Evolutionary conservation across 2,888 invertebrate genomes (phyloP).

Genomic region (Campoletis raptor): DNA sequence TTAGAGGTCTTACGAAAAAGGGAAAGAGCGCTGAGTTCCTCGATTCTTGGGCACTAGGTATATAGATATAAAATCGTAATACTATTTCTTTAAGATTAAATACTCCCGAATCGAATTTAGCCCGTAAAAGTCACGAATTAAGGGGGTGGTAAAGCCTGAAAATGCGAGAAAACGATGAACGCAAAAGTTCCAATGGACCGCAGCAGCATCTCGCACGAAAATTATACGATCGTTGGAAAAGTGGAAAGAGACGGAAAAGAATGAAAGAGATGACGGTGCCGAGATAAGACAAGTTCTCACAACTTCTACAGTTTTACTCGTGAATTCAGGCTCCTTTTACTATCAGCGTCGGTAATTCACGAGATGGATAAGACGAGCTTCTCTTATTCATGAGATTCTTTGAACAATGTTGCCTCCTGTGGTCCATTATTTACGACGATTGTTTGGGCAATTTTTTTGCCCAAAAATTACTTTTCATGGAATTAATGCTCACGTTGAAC

Average conservation of each 20-base stretch:
- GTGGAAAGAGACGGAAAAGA: conserved; percentile 65
- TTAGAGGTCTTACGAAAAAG: conserved; percentile 82
- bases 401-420: conserved; percentile 41
- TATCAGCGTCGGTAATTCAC: conserved; percentile 60
- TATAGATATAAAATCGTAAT: conserved; percentile 55
- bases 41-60: conserved; percentile 12
- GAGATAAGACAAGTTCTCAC: conserved; percentile 63
- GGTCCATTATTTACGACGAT: conserved; percentile 16
- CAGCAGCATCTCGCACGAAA: conserved; percentile 61
- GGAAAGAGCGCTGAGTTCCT: conserved; percentile 72
- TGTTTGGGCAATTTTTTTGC: background rate
- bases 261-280: conserved; percentile 57
- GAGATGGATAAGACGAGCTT: conserved; percentile 56
- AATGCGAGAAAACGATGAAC: conserved; percentile 21
- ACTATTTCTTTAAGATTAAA: conserved; percentile 64
- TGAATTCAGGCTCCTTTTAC: conserved; percentile 49
- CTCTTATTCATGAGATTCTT: conserved; percentile 50
- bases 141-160: conserved; percentile 14
- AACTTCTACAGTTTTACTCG: conserved; percentile 64
- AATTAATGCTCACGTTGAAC: background rate
- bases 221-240: conserved; percentile 74
- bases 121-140: conserved; percentile 32
- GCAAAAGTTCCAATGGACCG: conserved; percentile 61
- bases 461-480: background rate
- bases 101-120: conserved; percentile 50